Evolutionary conservation across 2,113 vertebrate species (phyloP).

Genomic region (Paraplagusia blochii): DNA sequence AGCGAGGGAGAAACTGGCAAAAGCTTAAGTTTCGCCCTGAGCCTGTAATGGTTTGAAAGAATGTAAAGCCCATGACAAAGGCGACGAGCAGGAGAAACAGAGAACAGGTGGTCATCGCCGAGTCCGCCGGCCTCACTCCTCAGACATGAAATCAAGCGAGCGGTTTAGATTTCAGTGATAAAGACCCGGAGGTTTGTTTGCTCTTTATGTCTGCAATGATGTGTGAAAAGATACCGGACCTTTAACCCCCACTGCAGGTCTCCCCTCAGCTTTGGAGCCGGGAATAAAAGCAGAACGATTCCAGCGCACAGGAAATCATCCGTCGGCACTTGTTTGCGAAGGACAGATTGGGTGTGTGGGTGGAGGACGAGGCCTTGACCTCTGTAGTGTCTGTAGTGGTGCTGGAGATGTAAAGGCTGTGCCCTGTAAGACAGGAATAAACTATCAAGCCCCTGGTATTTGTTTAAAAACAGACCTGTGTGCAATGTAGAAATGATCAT

Average conservation of each 20-base stretch:
- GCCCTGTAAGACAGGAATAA: slow-evolving; percentile 28
- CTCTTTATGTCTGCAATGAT: slow-evolving; percentile 67
- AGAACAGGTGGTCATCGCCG: slow-evolving; percentile 76
- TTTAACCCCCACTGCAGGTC: slow-evolving; percentile 50
- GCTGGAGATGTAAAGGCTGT: slow-evolving; percentile 26
- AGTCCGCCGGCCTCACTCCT: slow-evolving; percentile 34
- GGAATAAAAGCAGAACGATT: slow-evolving; percentile 45
- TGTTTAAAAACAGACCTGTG: slow-evolving; percentile 10
- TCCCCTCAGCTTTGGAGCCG: slow-evolving; percentile 25
- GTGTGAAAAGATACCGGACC: slow-evolving; percentile 71
- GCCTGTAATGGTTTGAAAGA: slow-evolving; percentile 66
- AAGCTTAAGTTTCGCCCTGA: slow-evolving; percentile 65
- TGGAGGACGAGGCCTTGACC: slow-evolving; percentile 43
- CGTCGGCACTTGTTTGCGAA: slow-evolving; percentile 42
- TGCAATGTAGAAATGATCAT: slow-evolving; percentile 7
- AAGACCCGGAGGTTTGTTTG: slow-evolving; percentile 70
- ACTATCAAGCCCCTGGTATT: slow-evolving; percentile 13
- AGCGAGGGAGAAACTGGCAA: slow-evolving; percentile 57
- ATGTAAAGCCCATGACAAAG: slow-evolving; percentile 68
- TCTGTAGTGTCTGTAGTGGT: slow-evolving; percentile 10
- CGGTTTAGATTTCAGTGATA: slow-evolving; percentile 77
- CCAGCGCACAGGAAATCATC: slow-evolving; percentile 49
- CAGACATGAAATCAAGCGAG: slow-evolving; percentile 65
- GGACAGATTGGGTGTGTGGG: slow-evolving; percentile 51
- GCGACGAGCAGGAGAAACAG: slow-evolving; percentile 42